Conservation (phyloP, 1,140 invertebrate species). For the Acromyrmex echinatior region DNA sequence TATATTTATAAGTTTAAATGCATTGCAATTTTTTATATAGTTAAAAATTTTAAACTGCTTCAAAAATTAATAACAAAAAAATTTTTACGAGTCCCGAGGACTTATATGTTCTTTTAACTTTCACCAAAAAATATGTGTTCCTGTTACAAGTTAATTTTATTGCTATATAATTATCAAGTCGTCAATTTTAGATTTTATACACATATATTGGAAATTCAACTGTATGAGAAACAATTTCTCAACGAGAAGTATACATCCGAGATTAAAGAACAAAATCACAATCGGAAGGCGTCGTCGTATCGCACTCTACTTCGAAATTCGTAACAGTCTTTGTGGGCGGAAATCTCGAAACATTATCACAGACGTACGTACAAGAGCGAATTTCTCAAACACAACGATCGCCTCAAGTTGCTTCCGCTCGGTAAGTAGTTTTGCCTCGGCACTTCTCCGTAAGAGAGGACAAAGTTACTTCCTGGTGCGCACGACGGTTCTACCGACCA, state of each 20-base stretch:
- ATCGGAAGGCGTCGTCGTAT: conserved; percentile 37
- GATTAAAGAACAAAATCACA: conserved; percentile 37
- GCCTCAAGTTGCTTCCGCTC: conserved; percentile 47
- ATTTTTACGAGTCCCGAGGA: too few species aligned
- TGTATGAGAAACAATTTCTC: neutral
- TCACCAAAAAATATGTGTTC: too few species aligned
- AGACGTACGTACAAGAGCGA: conserved; percentile 46
- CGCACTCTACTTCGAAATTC: neutral
- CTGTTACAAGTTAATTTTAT: too few species aligned
- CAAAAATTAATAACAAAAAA: too few species aligned
- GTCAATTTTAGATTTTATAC: neutral
- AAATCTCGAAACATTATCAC: conserved; percentile 62
- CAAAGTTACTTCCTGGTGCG: conserved; percentile 45
- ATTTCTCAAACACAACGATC: conserved; percentile 60
- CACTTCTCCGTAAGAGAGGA: conserved; percentile 17
- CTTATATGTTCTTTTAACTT: too few species aligned
- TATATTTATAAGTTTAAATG: too few species aligned
- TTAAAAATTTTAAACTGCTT: too few species aligned
- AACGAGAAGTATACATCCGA: neutral
- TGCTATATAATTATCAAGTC: neutral
- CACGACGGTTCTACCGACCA: conserved; percentile 41
- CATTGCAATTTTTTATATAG: too few species aligned
- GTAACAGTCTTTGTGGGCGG: conserved; percentile 2
- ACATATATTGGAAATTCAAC: neutral
- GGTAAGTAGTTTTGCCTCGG: conserved; percentile 1